Evolutionary conservation across 1,140 invertebrate genomes (phyloP), one percentile per base, ranked within the genome.

Genomic region (Condylostylus longicornis): DNA sequence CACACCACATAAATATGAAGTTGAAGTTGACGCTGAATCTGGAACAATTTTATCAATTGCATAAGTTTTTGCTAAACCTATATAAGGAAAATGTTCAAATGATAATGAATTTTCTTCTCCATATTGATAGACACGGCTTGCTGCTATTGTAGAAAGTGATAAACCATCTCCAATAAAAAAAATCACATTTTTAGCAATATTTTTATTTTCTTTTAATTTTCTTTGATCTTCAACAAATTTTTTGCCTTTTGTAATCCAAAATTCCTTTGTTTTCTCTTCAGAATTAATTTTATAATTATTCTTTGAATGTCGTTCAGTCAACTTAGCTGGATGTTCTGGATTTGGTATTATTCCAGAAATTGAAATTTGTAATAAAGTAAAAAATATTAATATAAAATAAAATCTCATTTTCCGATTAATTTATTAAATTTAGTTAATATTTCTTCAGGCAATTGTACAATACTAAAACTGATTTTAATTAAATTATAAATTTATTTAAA

Each of bases 91-190:
- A 40, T 75, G 68, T 48, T 88, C 83, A 50, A 82, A 86, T 14
- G 71, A 69, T 17, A 87, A 59, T 27, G 71, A 52, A 21, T 60
- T 56, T 43, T 83, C 77, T 58, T 86, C 80, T 5, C 73, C 80
- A 1, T 53, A 50, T 4, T 54, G 41, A 36, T 71, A 73, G 2
- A 75, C 77, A 18, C 82, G 64, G 0, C 75, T 69, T 0, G 80
- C 79, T 21, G 78, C 74, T 18, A 84, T 48, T 0, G 82, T 83
- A 0, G 78, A 64, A 23, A 84, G 60, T 1, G 79, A 79, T 79
- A 87, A 85, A 2, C 80, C 82, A 54, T 85, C 81, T 1, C 82
- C 83, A 14, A 88, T 54, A 48, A 86, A 85, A 12, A 85, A 50
- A 33, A 85, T 81, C 0, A 81, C 71, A 54, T 86, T 87, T 50